phyloP scores from a whole-genome alignment of 2,113 vertebrate species.

The Ctenomys sociabilis region DNA sequence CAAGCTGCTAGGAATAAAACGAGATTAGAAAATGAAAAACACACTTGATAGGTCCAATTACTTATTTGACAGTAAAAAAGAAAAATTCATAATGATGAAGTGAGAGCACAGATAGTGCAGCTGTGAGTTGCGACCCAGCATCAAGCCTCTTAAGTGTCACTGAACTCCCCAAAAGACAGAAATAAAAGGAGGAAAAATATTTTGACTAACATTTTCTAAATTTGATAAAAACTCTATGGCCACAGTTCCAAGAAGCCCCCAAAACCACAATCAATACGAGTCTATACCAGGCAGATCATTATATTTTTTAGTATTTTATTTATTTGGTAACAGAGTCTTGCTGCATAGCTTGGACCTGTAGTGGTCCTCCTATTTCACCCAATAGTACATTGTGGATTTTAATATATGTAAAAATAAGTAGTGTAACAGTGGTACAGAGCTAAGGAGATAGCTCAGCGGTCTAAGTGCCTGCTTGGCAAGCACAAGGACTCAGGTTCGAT shows the following conservation, averaged over 20 bases:
- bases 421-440: not conserved
- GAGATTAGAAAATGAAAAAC: not conserved
- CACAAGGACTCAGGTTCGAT: too few relatives aligned
- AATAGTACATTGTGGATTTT: not conserved
- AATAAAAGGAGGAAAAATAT: not conserved
- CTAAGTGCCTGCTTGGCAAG: too few relatives aligned
- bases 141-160: not conserved
- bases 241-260: not conserved
- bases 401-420: not conserved
- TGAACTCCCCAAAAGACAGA: not conserved
- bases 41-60: not conserved
- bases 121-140: not conserved
- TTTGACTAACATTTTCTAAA: not conserved
- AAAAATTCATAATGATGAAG: not conserved
- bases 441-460: too few relatives aligned
- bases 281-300: not conserved
- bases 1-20: not conserved
- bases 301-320: too few relatives aligned
- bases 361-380: too few relatives aligned
- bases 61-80: not conserved
- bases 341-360: too few relatives aligned
- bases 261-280: not conserved
- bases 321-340: too few relatives aligned
- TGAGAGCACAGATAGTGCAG: not conserved
- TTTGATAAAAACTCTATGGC: not conserved